These are phyloP conservation scores for Polylopha cassiicola DNA, from an alignment of 2,888 invertebrate genomes.

Conservation along the genomic window DNA sequence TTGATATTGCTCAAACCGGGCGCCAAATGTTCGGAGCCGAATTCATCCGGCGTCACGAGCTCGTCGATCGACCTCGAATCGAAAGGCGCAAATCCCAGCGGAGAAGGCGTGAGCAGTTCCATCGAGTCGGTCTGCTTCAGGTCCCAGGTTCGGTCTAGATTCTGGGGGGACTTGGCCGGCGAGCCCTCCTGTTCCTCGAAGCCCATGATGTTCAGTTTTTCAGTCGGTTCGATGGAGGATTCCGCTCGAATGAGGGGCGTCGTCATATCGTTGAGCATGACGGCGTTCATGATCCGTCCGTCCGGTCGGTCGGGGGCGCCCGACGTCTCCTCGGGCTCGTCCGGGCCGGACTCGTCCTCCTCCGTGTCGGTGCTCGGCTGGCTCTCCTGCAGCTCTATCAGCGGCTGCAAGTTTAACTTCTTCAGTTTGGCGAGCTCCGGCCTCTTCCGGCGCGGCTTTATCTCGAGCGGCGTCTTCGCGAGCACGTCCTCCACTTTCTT, in stretches of 20 bases:
- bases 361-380: too few species aligned
- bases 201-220: conserved; percentile 52
- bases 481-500: conserved; percentile 84
- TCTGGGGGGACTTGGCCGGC: conserved; percentile 50
- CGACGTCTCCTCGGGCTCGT: conserved; percentile 8
- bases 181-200: conserved; percentile 54
- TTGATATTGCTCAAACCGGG: conserved; percentile 83
- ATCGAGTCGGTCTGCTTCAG: conserved; percentile 56
- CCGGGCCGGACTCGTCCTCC: conserved; percentile 6
- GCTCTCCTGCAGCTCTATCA: conserved; percentile 51
- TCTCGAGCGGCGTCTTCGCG: conserved; percentile 83
- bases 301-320: conserved; percentile 16
- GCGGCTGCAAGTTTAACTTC: conserved; percentile 41
- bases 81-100: conserved; percentile 73
- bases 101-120: conserved; percentile 79
- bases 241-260: conserved; percentile 18
- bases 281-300: conserved; percentile 21
- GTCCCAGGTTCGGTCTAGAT: conserved; percentile 50
- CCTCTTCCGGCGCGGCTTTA: conserved; percentile 54
- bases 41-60: conserved; percentile 79
- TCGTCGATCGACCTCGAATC: conserved; percentile 79
- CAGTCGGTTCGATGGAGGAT: conserved; percentile 28
- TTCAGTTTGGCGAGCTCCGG: conserved; percentile 53
- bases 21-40: conserved; percentile 67
- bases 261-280: not conserved